Evolutionary conservation across 2,888 invertebrate species (phyloP), one percentile per base, ranked within the genome.

Genomic region (Gnatocerus cornutus): DNA sequence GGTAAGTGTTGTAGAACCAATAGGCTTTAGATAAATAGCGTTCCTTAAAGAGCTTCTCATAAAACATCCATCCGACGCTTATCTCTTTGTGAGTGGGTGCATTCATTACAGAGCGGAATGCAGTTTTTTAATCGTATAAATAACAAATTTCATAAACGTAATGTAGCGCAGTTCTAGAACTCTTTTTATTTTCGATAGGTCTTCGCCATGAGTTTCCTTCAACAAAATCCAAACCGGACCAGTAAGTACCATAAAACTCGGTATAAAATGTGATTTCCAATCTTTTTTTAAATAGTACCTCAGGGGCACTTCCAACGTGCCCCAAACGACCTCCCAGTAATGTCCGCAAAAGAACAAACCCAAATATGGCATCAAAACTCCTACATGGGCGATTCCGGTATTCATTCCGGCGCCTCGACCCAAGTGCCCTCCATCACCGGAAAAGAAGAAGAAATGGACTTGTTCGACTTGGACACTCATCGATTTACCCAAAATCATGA

Each of bases 321-420:
- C 74, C 91, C 92, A 37, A 86, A 85, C 33, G 94, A 94, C 82
- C 88, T 94, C 83, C 93, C 93, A n/a, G 92, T 94, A 91, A 91
- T 92, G 67, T 92, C 92, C 33, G 90, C 91, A 73, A 94, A 95
- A 85, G 94, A 95, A 84, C 94, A 96, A 84, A 96, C 97, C 0
- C 89, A 97, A 77, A 92, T 97, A 90, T 97, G 98, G 97, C 97
- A 97, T 84, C 97, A 97, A 85, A 95, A 93, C 84, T 93, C 94
- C 9, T 97, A 97, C 86, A 87, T 95, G 88, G 93, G 92, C 76
- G 98, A 98, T 85, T 98, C 98, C 76, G 98, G 98, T 70, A 97
- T 98, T 83, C 96, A 98, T 86, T 97, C 97, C 27, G 97, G 97
- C 67, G 95, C 94, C 43, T 95, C 95, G 71, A 97, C 97, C 79